These are phyloP conservation scores for Myiotriccus ornatus DNA, from an alignment of 2,797 vertebrate species.

Conservation along the genomic window DNA sequence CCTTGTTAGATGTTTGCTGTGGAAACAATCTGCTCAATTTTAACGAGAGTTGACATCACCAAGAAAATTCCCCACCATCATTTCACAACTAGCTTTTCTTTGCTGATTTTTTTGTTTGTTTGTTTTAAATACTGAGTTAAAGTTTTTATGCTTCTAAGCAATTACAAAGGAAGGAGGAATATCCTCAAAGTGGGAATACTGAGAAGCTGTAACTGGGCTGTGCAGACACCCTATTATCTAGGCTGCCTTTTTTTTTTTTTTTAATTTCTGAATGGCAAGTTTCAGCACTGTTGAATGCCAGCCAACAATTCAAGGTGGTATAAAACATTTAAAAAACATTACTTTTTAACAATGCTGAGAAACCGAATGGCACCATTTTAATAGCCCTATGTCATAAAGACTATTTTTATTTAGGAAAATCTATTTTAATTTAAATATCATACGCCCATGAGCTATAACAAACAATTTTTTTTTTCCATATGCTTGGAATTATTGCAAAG, in stretches of 20 bases:
- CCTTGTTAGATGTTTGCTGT: slow-evolving; percentile 51
- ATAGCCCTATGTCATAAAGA: slow-evolving; percentile 69
- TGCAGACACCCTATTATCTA: not conserved
- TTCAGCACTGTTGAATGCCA: not conserved
- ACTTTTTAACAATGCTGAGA: slow-evolving; percentile 72
- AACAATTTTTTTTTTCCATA: slow-evolving; percentile 74
- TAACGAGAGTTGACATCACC: slow-evolving; percentile 59
- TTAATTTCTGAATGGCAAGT: not conserved
- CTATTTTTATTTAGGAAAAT: slow-evolving; percentile 83
- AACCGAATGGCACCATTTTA: slow-evolving; percentile 73
- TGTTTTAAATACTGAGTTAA: not conserved
- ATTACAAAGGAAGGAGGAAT: not conserved
- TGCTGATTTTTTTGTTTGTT: not conserved
- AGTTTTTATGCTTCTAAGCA: not conserved
- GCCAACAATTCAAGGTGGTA: slow-evolving; percentile 65
- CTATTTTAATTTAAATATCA: slow-evolving; percentile 82
- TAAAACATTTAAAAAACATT: slow-evolving; percentile 68
- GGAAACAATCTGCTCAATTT: slow-evolving; percentile 65
- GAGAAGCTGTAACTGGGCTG: not conserved
- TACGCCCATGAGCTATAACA: slow-evolving; percentile 78
- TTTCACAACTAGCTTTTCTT: not conserved
- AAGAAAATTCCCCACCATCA: slow-evolving; percentile 37
- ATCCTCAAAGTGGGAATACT: not conserved
- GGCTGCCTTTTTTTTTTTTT: not conserved
- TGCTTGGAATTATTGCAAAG: slow-evolving; percentile 74